Evolutionary conservation across 2,113 vertebrate genomes (phyloP), one percentile per base, ranked within the genome.

Genomic region (Vulpes ferrilata): DNA sequence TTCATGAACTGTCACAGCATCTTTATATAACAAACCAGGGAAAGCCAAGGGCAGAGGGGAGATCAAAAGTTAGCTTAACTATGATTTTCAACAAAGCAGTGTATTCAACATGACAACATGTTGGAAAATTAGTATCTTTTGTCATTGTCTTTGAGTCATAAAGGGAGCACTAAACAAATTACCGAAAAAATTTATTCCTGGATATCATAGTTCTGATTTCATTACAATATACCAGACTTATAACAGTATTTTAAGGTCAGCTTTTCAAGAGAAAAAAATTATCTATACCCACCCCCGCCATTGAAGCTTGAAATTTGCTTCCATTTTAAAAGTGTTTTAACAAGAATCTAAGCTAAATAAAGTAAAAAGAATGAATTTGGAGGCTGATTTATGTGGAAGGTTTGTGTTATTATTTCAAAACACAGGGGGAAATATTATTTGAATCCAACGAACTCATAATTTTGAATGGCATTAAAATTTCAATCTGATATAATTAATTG

Each of bases 231-330:
- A 60, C 57, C 62, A 64, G 51, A n/a, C 16, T 94, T 51, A 65
- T 0, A 86, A 62, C 0, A 43, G 48, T 13, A 86, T 22, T 69
- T 10, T 51, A 67, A 96, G 85, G 35, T 69, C 22, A 62, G n/a
- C 5, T 64, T 88, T 88, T 73, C 67, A 84, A 67, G 16, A 94
- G 23, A 32, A 48, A 65, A 79, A 88, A 81, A 74, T 43, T 3
- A 27, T 79, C 20, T 53, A 30, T 6, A 69, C 19, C 11, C 10
- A 43, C 43, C 20, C 11, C 76, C 32, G 27, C 23, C 35, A 65
- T 69, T 67, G 86, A 93, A 90, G 91, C 27, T 27, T 78, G 16
- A 93, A 48, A 80, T 94, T 83, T 51, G 25, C 59, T 92, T 97
- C 25, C 80, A 81, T 55, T 95, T 87, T 65, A 22, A 92, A 74